These are phyloP conservation scores for Drosophila littoralis DNA, from an alignment of 1,140 invertebrate species.

Conservation along the genomic window DNA sequence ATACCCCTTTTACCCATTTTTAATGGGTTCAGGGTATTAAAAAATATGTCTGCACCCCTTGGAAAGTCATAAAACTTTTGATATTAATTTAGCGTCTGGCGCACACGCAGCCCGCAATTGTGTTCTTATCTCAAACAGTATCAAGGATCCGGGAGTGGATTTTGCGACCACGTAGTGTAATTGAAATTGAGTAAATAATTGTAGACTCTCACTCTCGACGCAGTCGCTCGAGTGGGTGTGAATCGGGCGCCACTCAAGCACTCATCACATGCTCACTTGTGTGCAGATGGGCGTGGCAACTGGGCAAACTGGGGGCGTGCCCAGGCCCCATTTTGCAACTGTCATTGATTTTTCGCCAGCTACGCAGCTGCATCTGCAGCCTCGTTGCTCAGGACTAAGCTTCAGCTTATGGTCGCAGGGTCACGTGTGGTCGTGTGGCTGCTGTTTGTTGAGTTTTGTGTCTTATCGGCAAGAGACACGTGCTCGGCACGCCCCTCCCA, in stretches of 20 bases:
- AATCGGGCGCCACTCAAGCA: slow-evolving; percentile 29
- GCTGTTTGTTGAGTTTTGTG: slow-evolving; percentile 50
- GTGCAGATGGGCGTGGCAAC: slow-evolving; percentile 8
- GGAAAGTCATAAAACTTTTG: background rate
- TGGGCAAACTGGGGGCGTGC: background rate
- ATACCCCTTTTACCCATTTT: too few species aligned
- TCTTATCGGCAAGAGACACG: slow-evolving; percentile 67
- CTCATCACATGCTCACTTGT: background rate
- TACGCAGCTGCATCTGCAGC: background rate
- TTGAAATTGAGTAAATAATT: slow-evolving; percentile 69
- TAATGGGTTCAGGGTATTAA: background rate
- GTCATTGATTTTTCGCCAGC: slow-evolving; percentile 29
- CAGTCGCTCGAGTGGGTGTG: slow-evolving; percentile 58
- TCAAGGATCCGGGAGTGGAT: background rate
- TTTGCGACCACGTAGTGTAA: slow-evolving; percentile 36
- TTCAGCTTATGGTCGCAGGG: slow-evolving; percentile 28
- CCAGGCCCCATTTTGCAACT: background rate
- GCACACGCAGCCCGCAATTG: background rate
- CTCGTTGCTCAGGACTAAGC: background rate
- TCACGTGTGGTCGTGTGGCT: slow-evolving; percentile 60
- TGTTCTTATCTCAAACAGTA: background rate
- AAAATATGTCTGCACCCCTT: background rate
- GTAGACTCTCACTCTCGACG: slow-evolving; percentile 14
- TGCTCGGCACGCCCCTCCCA: slow-evolving; percentile 18
- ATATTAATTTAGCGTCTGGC: background rate